phyloP scores from a whole-genome alignment of 2,113 vertebrate species.

The Cacatua alba region DNA sequence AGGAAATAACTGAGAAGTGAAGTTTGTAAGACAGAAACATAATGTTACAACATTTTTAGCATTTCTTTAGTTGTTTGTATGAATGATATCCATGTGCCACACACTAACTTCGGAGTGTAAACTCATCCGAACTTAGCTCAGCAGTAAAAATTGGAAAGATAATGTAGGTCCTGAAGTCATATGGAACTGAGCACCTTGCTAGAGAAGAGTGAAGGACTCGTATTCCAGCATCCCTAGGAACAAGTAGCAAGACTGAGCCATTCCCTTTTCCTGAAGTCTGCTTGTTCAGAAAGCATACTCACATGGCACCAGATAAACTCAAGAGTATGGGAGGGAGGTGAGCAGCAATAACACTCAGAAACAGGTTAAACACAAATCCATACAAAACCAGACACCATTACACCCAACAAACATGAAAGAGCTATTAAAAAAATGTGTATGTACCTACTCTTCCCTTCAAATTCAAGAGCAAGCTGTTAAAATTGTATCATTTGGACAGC shows the following conservation, averaged over 20 bases:
- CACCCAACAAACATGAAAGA: background rate
- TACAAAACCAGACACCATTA: background rate
- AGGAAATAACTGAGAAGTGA: background rate
- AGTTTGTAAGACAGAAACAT: background rate
- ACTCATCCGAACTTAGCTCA: background rate
- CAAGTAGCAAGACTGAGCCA: background rate
- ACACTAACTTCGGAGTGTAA: background rate
- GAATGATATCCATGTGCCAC: background rate
- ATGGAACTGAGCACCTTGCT: background rate
- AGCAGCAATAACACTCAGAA: background rate
- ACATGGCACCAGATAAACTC: background rate
- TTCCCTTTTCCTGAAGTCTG: background rate
- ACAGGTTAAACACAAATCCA: background rate
- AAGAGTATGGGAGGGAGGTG: background rate
- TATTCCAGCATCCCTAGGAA: background rate
- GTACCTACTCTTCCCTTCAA: background rate
- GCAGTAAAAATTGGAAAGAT: background rate
- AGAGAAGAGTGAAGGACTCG: background rate
- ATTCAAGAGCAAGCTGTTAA: background rate
- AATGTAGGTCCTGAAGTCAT: background rate
- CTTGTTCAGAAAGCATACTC: background rate
- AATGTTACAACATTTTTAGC: background rate
- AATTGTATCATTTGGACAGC: background rate
- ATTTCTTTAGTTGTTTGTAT: background rate
- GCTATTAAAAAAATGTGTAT: background rate